Evolutionary conservation across 2,888 invertebrate species (phyloP).

Genomic region (Drosophila helvetica): DNA sequence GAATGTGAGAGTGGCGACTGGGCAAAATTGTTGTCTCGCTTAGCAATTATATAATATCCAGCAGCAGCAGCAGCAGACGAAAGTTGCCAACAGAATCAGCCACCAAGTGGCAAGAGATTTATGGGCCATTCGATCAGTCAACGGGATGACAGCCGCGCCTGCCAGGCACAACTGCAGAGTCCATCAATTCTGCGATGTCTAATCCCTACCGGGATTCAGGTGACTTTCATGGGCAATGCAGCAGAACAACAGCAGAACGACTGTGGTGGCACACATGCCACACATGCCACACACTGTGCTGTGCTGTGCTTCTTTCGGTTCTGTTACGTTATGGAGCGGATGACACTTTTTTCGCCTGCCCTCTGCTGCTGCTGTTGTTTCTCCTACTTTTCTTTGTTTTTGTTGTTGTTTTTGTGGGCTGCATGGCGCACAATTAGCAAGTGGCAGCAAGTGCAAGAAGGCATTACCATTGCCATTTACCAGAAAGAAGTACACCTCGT

Average conservation of each 20-base stretch:
- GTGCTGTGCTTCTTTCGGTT: slow-evolving; percentile 37
- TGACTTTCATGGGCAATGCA: slow-evolving; percentile 63
- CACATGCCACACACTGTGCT: slow-evolving; percentile 10
- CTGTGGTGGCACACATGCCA: too few species aligned
- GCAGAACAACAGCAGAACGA: slow-evolving; percentile 56
- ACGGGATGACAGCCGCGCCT: slow-evolving; percentile 7
- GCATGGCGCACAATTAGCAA: slow-evolving; percentile 44
- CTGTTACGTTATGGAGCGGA: slow-evolving; percentile 53
- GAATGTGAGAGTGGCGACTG: slow-evolving; percentile 58
- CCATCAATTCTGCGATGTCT: too few species aligned
- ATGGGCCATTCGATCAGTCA: slow-evolving; percentile 43
- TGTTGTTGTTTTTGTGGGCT: not conserved
- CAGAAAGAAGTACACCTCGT: slow-evolving; percentile 28
- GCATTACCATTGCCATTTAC: slow-evolving; percentile 17
- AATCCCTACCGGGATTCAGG: too few species aligned
- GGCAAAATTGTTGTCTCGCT: slow-evolving; percentile 27
- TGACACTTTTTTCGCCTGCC: slow-evolving; percentile 39
- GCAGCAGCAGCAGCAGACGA: slow-evolving; percentile 31
- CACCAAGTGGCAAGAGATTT: slow-evolving; percentile 34
- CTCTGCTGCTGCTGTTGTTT: slow-evolving; percentile 4
- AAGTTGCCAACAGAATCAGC: slow-evolving; percentile 33
- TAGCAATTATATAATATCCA: slow-evolving; percentile 44
- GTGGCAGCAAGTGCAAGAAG: slow-evolving; percentile 28
- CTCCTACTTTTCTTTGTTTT: not conserved
- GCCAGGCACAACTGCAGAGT: too few species aligned